These are phyloP conservation scores for Halictus quadricinctus DNA, from an alignment of 2,888 invertebrate genomes.

Conservation along the genomic window DNA sequence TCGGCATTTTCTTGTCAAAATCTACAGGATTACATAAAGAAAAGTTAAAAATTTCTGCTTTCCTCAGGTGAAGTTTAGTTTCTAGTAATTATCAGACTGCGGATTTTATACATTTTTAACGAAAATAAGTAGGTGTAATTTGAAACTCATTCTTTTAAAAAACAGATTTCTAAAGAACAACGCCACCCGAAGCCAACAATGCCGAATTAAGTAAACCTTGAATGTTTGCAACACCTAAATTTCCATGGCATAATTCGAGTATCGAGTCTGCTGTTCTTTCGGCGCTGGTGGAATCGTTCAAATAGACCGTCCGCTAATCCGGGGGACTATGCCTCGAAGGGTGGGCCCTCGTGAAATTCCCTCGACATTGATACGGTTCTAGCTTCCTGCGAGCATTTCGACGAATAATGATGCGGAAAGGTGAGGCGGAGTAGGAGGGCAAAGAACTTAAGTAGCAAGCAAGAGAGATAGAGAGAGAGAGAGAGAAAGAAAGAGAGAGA, in stretches of 20 bases:
- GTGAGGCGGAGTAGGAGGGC: conserved; percentile 39
- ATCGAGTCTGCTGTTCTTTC: background rate
- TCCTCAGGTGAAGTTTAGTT: no score
- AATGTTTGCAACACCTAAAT: background rate
- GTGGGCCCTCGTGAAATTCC: conserved; percentile 18
- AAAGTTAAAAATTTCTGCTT: no score
- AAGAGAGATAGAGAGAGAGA: conserved; percentile 28
- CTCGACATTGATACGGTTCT: conserved; percentile 45
- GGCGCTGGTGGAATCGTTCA: conserved; percentile 2
- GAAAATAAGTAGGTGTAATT: no score
- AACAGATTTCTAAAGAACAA: background rate
- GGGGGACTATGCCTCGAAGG: conserved; percentile 11
- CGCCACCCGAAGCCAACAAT: no score
- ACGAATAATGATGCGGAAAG: conserved; percentile 63
- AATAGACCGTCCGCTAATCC: conserved; percentile 21
- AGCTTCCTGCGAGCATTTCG: conserved; percentile 27
- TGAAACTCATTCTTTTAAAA: no score
- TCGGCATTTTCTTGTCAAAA: no score
- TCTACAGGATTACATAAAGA: no score
- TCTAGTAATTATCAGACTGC: no score
- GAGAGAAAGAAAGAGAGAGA: rapidly evolving
- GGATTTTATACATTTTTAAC: no score
- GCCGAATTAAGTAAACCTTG: no score
- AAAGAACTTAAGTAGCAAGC: conserved; percentile 62
- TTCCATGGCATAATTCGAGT: background rate